Base-by-base conservation (phyloP, 2,113 vertebrate species). In the Lamprologus lemairii region DNA sequence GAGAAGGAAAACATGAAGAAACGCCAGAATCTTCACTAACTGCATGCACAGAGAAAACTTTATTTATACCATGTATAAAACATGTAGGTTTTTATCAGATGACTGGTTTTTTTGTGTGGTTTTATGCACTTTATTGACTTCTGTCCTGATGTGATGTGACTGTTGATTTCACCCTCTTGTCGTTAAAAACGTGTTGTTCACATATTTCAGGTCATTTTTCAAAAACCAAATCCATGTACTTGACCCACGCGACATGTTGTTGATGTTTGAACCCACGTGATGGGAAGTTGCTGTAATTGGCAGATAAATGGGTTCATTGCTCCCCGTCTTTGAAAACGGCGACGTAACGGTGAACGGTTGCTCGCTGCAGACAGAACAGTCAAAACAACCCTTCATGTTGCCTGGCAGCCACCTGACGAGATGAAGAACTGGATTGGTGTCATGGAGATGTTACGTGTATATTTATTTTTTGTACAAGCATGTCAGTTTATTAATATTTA, bases 31-130 rank as follows among this genome's bases (percentile, higher is more conserved):
- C 54, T 81, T 86, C 33, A 60, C 49, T 84, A 47, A 80, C 49
- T 84, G 91, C 86, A 87, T 87, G 91, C 86, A 87, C 42, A 57
- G 53, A 96, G 26, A 40, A 47, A 97, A 94, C 95, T 95, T 5
- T 79, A 91, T 96, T 97, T 96, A 96, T 96, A 91, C 82, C 80
- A 35, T 87, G 80, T 85, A 87, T 83, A 80, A 89, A 82, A 65
- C 23, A 47, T 78, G 71, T 81, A 21, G 55, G 65, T 84, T 82
- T 80, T 51, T 89, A 82, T 80, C 82, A 49, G 49, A 60, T 37
- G 47, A 23, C 58, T 80, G 42, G 11, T 83, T 84, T 49, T 49
- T 79, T 81, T 35, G n/a, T 65, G 4, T 35, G 60, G 37, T 85
- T 63, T 85, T 17, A 58, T 80, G 89, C 68, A 55, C 86, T 91